phyloP scores from a whole-genome alignment of 2,113 vertebrate genomes.

The Petrocephalus zakoni region DNA sequence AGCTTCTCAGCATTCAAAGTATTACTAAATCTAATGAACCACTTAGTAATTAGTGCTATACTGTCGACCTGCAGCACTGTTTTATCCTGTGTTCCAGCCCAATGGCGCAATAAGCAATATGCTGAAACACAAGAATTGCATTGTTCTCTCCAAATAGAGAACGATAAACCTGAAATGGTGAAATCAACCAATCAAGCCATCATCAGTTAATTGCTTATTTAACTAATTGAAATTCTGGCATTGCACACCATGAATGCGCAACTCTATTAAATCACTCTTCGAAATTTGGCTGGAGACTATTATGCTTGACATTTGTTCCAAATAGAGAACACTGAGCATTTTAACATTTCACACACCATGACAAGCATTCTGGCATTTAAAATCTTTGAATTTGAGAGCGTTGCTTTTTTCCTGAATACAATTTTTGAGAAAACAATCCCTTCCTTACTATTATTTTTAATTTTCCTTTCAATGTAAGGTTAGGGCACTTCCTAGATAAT shows the following conservation, averaged over 20 bases:
- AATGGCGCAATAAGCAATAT: neutral
- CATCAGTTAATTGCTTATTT: neutral
- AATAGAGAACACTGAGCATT: neutral
- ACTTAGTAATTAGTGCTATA: neutral
- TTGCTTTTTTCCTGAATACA: neutral
- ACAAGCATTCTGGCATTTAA: neutral
- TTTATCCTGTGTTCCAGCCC: neutral
- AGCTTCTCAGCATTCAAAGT: neutral
- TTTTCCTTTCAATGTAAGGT: neutral
- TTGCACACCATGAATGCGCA: neutral
- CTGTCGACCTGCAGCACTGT: neutral
- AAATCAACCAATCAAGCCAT: neutral
- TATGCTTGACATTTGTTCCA: slow-evolving; percentile 8
- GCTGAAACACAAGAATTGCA: neutral
- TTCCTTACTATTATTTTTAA: slow-evolving; percentile 10
- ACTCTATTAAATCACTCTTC: neutral
- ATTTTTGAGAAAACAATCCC: neutral
- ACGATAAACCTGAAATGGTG: neutral
- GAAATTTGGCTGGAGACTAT: neutral
- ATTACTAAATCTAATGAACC: neutral
- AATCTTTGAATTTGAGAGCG: slow-evolving; percentile 1
- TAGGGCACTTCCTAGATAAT: neutral
- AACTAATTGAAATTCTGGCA: neutral
- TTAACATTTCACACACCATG: neutral
- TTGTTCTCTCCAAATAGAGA: neutral